phyloP scores from a whole-genome alignment of 2,797 vertebrate species.

The Channa striata region DNA sequence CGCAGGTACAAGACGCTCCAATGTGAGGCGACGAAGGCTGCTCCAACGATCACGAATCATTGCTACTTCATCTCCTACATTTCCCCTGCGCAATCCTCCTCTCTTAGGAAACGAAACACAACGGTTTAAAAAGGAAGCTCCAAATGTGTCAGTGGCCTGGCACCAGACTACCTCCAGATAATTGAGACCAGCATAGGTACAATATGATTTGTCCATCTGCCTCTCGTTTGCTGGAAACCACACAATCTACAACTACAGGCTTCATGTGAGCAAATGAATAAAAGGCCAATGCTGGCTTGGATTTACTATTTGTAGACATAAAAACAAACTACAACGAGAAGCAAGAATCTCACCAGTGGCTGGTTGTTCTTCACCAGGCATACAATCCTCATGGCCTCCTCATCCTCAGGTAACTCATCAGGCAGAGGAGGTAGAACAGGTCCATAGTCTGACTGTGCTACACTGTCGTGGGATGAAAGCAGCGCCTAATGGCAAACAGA shows the following conservation, averaged over 20 bases:
- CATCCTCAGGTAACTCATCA: slow-evolving; percentile 88
- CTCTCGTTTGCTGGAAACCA: no score
- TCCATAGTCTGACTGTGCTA: slow-evolving; percentile 90
- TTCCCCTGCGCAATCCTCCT: slow-evolving; percentile 20
- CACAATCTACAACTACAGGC: not conserved
- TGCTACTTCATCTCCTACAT: slow-evolving; percentile 11
- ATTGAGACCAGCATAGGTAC: no score
- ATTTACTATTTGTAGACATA: not conserved
- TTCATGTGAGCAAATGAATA: not conserved
- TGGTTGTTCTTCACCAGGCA: slow-evolving; percentile 96
- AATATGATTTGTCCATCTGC: no score
- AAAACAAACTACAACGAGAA: not conserved
- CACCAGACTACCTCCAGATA: not conserved
- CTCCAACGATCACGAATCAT: slow-evolving; percentile 57
- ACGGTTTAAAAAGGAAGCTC: not conserved
- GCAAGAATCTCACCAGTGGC: slow-evolving; percentile 85
- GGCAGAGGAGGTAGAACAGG: slow-evolving; percentile 89
- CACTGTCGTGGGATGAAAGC: slow-evolving; percentile 89
- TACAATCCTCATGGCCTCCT: slow-evolving; percentile 92
- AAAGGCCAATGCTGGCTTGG: no score
- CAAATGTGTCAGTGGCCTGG: no score
- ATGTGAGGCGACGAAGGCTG: slow-evolving; percentile 66
- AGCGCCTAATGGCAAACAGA: slow-evolving; percentile 83
- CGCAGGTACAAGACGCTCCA: slow-evolving; percentile 59
- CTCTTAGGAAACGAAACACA: slow-evolving; percentile 51